A percentile compares a stretch with the other conserved stretches of the same genome.
These are phyloP conservation scores for Zoanthus gigantus DNA, from an alignment of 92 coral and sea anemone species.

Conservation along the genomic window DNA sequence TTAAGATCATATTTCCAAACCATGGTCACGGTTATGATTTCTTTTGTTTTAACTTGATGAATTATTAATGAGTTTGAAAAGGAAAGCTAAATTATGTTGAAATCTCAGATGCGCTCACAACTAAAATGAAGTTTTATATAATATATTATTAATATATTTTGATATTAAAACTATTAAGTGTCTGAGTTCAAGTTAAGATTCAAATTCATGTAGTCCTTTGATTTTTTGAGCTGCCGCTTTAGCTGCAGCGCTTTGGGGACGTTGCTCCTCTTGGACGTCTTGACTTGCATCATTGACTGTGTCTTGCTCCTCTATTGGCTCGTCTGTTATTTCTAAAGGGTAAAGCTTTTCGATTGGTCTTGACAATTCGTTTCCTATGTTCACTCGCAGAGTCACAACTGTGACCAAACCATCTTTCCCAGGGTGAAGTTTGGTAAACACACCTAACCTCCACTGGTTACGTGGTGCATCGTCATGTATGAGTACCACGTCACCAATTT, in stretches of 20 bases:
- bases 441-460: conserved; percentile 36
- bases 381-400: conserved; percentile 20
- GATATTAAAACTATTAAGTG: background rate
- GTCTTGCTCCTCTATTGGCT: background rate
- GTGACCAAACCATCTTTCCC: conserved; percentile 37
- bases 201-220: background rate
- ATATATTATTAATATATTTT: too few relatives aligned
- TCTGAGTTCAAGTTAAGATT: background rate
- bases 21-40: too few relatives aligned
- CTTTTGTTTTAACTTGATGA: too few relatives aligned
- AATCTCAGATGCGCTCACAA: too few relatives aligned
- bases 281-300: background rate
- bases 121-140: too few relatives aligned
- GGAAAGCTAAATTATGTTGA: too few relatives aligned
- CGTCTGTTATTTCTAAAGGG: conserved; percentile 38
- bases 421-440: conserved; percentile 15
- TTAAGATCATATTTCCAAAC: too few relatives aligned
- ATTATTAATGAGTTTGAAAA: too few relatives aligned
- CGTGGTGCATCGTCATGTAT: conserved; percentile 45
- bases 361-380: conserved; percentile 20
- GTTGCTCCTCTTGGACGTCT: conserved; percentile 7
- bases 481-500: background rate
- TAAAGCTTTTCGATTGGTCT: conserved; percentile 38
- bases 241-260: conserved; percentile 34
- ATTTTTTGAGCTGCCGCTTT: conserved; percentile 10